These are phyloP conservation scores for Jacana jacana DNA, from an alignment of 2,113 vertebrate genomes.

Conservation along the genomic window DNA sequence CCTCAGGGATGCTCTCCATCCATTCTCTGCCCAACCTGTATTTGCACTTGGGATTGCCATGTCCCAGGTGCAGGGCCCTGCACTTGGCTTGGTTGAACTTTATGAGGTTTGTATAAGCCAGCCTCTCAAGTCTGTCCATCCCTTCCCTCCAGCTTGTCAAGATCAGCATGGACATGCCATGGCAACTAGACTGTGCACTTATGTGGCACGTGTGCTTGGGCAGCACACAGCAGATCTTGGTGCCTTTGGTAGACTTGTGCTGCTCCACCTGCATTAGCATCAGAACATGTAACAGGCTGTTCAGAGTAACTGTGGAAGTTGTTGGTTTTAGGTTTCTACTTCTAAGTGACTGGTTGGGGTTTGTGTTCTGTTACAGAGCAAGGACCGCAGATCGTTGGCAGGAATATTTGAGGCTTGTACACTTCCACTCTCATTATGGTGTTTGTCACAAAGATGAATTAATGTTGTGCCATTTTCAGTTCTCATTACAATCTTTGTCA, in stretches of 20 bases:
- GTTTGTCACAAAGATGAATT: slow-evolving; percentile 80
- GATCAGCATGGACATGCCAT: not conserved
- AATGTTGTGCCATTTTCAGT: slow-evolving; percentile 78
- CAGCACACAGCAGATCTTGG: not conserved
- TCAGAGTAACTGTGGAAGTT: not conserved
- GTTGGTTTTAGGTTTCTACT: not conserved
- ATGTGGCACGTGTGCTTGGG: not conserved
- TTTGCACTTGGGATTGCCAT: too few relatives aligned
- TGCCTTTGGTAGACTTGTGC: not conserved
- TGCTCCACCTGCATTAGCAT: not conserved
- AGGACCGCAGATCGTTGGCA: slow-evolving; percentile 56
- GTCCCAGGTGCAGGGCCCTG: too few relatives aligned
- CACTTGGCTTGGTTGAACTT: too few relatives aligned
- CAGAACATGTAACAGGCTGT: not conserved
- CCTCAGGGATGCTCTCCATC: too few relatives aligned
- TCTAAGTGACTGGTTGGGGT: not conserved
- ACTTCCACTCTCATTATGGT: slow-evolving; percentile 73
- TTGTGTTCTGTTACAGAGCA: slow-evolving; percentile 54
- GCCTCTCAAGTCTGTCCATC: too few relatives aligned
- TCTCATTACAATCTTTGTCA: slow-evolving; percentile 78
- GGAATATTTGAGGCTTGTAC: slow-evolving; percentile 60
- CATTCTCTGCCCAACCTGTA: too few relatives aligned
- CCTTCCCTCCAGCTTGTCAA: too few relatives aligned
- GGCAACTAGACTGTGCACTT: not conserved
- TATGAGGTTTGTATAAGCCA: too few relatives aligned